phyloP scores from a whole-genome alignment of 2,113 vertebrate genomes.

The Neotoma lepida region DNA sequence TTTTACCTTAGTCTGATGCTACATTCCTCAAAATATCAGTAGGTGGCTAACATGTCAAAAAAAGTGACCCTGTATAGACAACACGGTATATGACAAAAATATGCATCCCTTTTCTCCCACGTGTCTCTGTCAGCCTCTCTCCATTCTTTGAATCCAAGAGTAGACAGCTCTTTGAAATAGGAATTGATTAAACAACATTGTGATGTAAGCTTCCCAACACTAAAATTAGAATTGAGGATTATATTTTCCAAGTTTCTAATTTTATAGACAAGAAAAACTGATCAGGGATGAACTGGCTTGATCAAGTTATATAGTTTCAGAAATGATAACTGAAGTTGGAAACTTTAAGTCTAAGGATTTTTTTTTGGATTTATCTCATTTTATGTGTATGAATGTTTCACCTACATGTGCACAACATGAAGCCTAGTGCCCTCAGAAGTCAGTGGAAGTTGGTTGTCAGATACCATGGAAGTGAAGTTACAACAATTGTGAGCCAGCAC shows the following conservation, averaged over 20 bases:
- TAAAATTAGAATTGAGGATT: background rate
- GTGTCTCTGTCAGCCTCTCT: background rate
- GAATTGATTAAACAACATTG: background rate
- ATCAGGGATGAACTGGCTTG: background rate
- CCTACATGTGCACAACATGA: background rate
- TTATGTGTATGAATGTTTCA: background rate
- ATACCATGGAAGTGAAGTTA: background rate
- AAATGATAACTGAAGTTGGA: background rate
- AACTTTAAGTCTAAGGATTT: background rate
- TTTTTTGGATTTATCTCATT: background rate
- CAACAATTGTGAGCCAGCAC: background rate
- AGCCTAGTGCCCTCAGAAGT: background rate
- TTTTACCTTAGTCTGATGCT: slow-evolving; percentile 47
- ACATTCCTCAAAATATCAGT: slow-evolving; percentile 7
- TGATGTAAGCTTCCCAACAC: background rate
- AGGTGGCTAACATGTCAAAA: background rate
- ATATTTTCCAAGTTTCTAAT: background rate
- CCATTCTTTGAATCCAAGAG: background rate
- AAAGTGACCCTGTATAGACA: background rate
- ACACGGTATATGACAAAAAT: background rate
- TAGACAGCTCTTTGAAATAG: background rate
- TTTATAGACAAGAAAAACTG: background rate
- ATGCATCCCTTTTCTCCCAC: background rate
- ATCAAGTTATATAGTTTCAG: background rate
- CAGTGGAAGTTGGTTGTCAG: too few species aligned